Conservation (phyloP, 2,888 invertebrate species). For the Drosophila fulvimacula region DNA sequence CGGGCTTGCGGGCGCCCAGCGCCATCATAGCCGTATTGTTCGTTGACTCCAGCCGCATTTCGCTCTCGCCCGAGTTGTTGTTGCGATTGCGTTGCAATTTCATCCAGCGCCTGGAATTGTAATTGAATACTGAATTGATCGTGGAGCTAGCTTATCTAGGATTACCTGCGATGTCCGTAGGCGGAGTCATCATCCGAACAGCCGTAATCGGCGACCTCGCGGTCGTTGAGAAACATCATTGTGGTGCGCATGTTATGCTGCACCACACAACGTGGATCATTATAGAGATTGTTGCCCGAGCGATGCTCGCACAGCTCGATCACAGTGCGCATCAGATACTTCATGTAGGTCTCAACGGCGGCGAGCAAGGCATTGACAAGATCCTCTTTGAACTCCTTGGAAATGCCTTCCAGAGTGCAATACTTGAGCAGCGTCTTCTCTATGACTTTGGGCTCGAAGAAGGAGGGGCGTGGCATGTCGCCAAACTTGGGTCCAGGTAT, state of each 20-base stretch:
- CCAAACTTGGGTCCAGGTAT: background rate
- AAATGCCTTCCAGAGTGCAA: background rate
- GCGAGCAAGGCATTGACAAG: conserved; percentile 41
- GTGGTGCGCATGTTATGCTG: conserved; percentile 39
- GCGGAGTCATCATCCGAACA: conserved; percentile 52
- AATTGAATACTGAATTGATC: background rate
- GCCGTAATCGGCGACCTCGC: conserved; percentile 39
- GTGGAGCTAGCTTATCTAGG: too few relatives aligned
- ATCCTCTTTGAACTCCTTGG: conserved; percentile 7
- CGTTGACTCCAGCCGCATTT: conserved; percentile 31
- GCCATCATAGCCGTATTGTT: conserved; percentile 62
- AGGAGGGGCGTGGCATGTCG: conserved; percentile 37
- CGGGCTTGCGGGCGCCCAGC: conserved; percentile 39
- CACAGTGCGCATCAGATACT: conserved; percentile 11
- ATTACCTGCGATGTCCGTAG: conserved; percentile 33
- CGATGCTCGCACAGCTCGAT: conserved; percentile 55
- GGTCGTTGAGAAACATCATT: conserved; percentile 57
- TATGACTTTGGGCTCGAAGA: conserved; percentile 42
- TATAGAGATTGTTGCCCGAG: conserved; percentile 28
- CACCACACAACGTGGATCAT: conserved; percentile 38
- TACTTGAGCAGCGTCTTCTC: conserved; percentile 11
- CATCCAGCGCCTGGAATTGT: conserved; percentile 38
- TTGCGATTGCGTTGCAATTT: conserved; percentile 44
- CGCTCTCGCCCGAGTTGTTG: conserved; percentile 11
- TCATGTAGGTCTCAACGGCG: conserved; percentile 61